Conservation (phyloP, 1,140 invertebrate genomes). For the Meloidogyne floridensis region DNA sequence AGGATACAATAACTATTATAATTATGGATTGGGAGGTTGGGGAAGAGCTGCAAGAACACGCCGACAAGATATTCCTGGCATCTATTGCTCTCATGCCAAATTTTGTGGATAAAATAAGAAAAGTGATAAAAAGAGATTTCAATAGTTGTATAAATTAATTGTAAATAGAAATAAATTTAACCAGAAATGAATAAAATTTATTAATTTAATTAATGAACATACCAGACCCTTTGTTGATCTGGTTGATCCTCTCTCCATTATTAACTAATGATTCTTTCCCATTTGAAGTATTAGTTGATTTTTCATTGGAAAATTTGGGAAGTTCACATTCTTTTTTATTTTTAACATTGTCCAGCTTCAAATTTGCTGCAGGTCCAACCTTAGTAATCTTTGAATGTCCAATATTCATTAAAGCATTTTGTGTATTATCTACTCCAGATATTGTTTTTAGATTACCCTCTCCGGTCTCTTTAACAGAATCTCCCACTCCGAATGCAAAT, state of each 20-base stretch:
- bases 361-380: neutral
- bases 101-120: slow-evolving; percentile 20
- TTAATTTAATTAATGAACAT: neutral
- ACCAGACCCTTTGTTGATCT: neutral
- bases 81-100: slow-evolving; percentile 28
- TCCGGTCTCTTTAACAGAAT: neutral
- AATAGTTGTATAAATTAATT: neutral
- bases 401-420: neutral
- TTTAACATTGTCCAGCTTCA: neutral
- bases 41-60: slow-evolving; percentile 14
- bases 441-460: neutral
- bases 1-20: slow-evolving; percentile 18
- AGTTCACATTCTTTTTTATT: neutral
- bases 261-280: neutral
- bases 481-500: slow-evolving; percentile 50
- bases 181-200: neutral
- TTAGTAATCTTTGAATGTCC: slow-evolving; percentile 2
- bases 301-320: neutral
- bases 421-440: neutral
- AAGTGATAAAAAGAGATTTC: neutral
- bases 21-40: neutral
- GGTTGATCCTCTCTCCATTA: neutral
- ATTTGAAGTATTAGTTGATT: neutral
- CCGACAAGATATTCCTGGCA: slow-evolving; percentile 16
- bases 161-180: neutral